Base-by-base conservation (phyloP, 2,113 vertebrate species). In the Carassius auratus region DNA sequence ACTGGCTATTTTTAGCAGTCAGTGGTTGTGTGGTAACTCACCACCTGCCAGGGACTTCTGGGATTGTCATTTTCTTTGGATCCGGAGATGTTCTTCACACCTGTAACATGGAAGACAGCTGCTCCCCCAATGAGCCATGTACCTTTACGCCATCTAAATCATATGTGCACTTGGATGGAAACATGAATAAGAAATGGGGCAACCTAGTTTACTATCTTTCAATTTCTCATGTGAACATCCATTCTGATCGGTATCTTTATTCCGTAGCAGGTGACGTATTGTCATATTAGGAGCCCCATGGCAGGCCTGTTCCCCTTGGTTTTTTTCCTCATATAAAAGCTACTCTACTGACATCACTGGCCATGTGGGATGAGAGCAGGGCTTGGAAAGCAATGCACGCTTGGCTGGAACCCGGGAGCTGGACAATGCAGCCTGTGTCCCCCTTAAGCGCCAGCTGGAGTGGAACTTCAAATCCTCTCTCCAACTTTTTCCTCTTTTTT, bases 401-500 rank as follows among this genome's bases (percentile, higher is more conserved):
- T 91, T 91, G 91, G 90, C 89, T 89, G 86, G 55, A 81, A 85
- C 75, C 71, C 85, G 59, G 69, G 81, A 85, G 87, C 74, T 62
- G 88, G 85, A 92, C 92, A 92, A 91, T 87, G 84, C 84, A 86
- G 86, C 88, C 87, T 90, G 90, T 92, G 90, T 91, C 87, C 90
- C 85, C 86, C 73, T 83, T 87, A 84, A 90, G 78, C 78, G 82
- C 88, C 90, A 91, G 89, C 89, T 91, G 90, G 88, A 86, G 88
- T 90, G 87, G 82, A 90, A 91, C 87, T 86, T 84, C 84, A 88
- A 89, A 87, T 87, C 88, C 88, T 81, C 78, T 87, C 85, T 87
- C 87, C 19, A 64, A 84, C 85, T 85, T 87, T 78, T 88, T 83
- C 73, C 83, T 86, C 38, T 64, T 36, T 84, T 64, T 64, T 36